These are phyloP conservation scores for Cotesia typhae DNA, from an alignment of 1,140 invertebrate species.

Conservation along the genomic window DNA sequence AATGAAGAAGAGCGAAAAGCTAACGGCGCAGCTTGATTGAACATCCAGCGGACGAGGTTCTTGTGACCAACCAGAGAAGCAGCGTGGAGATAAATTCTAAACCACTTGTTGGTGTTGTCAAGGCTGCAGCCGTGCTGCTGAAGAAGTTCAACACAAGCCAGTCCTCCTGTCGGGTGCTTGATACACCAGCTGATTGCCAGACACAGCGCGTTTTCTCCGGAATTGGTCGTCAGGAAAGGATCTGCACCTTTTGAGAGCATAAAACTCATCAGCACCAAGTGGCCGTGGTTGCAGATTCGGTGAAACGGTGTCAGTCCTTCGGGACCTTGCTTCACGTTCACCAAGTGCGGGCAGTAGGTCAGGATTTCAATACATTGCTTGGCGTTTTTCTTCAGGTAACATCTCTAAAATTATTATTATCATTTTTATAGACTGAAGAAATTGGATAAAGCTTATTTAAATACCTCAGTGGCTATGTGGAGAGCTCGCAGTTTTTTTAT, in stretches of 20 bases:
- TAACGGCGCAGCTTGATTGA: conserved; percentile 27
- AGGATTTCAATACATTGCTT: conserved; percentile 43
- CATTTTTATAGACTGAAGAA: no score
- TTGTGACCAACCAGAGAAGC: conserved; percentile 37
- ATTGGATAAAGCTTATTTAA: background rate
- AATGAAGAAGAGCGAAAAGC: conserved; percentile 3
- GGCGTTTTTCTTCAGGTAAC: conserved; percentile 38
- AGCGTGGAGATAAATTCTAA: conserved; percentile 40
- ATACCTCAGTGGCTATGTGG: conserved; percentile 30
- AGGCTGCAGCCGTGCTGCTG: conserved; percentile 39
- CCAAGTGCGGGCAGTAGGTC: conserved; percentile 43
- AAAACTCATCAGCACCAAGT: conserved; percentile 41
- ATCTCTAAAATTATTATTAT: conserved; percentile 41
- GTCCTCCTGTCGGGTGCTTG: conserved; percentile 32
- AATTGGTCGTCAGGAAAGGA: conserved; percentile 37
- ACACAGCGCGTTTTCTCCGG: conserved; percentile 47
- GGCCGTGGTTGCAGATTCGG: conserved; percentile 43
- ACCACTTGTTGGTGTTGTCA: conserved; percentile 37
- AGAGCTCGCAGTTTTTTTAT: conserved; percentile 24
- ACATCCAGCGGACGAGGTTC: conserved; percentile 42
- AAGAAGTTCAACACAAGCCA: conserved; percentile 43
- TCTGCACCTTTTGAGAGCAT: conserved; percentile 50
- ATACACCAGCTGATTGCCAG: conserved; percentile 43
- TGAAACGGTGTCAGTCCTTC: conserved; percentile 49
- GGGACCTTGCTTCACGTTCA: conserved; percentile 39